Evolutionary conservation across 2,888 invertebrate species (phyloP).

Genomic region (Balanococcus diminutus): DNA sequence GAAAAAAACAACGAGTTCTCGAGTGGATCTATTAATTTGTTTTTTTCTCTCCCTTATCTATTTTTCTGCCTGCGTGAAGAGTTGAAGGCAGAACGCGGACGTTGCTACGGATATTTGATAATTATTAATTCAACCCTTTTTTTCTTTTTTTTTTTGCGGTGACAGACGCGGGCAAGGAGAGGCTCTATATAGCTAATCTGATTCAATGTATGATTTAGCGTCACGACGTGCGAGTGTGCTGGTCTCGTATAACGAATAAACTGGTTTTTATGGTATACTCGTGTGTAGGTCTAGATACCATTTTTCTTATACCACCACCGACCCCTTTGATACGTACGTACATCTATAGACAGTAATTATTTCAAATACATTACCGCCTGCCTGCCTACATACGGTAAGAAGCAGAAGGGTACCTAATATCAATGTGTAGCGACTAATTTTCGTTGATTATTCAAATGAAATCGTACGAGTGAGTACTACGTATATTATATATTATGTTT

Average conservation of each 20-base stretch:
- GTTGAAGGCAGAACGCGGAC: not conserved
- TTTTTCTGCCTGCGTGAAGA: not conserved
- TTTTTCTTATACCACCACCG: not conserved
- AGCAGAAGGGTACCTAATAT: not conserved
- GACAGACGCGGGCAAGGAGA: not conserved
- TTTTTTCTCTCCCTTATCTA: not conserved
- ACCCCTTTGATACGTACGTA: not conserved
- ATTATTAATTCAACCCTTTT: slow-evolving; percentile 18
- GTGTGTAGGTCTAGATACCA: too few relatives aligned
- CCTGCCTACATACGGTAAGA: too few relatives aligned
- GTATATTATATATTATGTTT: not conserved
- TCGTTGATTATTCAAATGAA: slow-evolving; percentile 20
- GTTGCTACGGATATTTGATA: not conserved
- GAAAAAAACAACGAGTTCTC: slow-evolving; percentile 18
- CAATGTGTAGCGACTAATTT: slow-evolving; percentile 17
- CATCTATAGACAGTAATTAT: slow-evolving; percentile 1
- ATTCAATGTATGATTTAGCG: not conserved
- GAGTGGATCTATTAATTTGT: slow-evolving; percentile 39
- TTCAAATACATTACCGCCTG: not conserved
- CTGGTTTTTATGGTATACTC: not conserved
- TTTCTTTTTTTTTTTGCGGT: not conserved
- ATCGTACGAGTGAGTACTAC: not conserved
- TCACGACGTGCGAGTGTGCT: not conserved
- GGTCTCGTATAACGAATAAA: not conserved
- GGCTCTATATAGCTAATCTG: not conserved